Conservation (phyloP, 2,113 vertebrate genomes). For the Bubo blakistoni region DNA sequence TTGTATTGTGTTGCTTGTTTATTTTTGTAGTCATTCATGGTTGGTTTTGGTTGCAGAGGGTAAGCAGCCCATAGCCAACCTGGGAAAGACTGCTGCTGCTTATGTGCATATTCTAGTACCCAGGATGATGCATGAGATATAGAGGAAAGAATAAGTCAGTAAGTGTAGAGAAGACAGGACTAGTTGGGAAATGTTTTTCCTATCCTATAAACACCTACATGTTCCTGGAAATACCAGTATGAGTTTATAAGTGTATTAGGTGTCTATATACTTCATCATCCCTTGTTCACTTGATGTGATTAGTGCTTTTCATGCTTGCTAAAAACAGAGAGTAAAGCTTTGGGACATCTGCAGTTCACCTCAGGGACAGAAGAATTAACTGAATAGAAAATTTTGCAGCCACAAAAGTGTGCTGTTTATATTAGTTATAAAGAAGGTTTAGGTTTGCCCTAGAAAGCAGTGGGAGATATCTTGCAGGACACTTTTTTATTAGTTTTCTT, state of each 20-base stretch:
- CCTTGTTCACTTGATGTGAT: neutral
- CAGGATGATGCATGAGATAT: neutral
- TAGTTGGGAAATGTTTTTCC: neutral
- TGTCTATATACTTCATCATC: neutral
- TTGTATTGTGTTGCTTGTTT: neutral
- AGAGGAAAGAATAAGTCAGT: neutral
- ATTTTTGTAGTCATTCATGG: neutral
- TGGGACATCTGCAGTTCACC: neutral
- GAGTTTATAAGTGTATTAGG: neutral
- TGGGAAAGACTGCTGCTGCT: neutral
- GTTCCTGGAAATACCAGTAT: neutral
- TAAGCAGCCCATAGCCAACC: neutral
- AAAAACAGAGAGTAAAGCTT: neutral
- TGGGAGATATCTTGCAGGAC: neutral
- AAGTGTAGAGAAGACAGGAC: neutral
- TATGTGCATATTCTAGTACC: neutral
- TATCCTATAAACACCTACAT: neutral
- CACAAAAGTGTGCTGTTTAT: neutral
- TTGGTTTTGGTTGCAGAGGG: neutral
- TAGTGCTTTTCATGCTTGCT: neutral
- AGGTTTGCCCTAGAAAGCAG: neutral
- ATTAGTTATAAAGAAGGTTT: neutral
- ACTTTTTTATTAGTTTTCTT: neutral
- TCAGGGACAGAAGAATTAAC: neutral
- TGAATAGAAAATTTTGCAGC: neutral